A percentile compares a stretch with the other conserved stretches of the same genome.
These are phyloP conservation scores for Pygmarrhopalites habei DNA, from an alignment of 1,140 invertebrate genomes.

Conservation along the genomic window DNA sequence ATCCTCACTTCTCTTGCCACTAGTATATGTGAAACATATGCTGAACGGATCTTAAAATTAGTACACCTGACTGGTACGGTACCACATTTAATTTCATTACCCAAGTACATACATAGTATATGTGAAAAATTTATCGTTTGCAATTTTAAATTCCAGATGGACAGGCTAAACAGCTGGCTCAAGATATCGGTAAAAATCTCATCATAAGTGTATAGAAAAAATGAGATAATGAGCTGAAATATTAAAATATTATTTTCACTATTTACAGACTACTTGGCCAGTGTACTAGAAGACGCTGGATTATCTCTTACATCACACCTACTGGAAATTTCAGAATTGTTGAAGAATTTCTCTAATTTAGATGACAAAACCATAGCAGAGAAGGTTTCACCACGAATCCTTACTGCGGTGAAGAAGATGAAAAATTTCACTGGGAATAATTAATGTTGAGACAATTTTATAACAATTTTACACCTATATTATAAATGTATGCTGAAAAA, in stretches of 20 bases:
- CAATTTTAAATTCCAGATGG: too few relatives aligned
- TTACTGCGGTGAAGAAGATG: constrained; percentile 29
- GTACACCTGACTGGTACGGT: constrained; percentile 21
- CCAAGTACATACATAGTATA: too few relatives aligned
- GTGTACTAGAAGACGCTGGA: constrained; percentile 36
- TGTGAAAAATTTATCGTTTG: too few relatives aligned
- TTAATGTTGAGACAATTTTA: neutral
- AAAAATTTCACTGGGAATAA: constrained; percentile 12
- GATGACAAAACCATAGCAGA: constrained; percentile 21
- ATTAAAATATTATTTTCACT: constrained; percentile 7
- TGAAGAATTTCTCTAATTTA: constrained; percentile 32
- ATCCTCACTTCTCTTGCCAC: constrained; percentile 29
- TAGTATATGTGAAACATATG: constrained; percentile 34
- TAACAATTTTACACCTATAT: too few relatives aligned
- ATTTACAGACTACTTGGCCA: constrained; percentile 31
- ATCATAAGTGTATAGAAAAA: constrained; percentile 4
- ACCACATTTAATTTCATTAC: too few relatives aligned
- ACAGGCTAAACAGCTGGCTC: constrained; percentile 35
- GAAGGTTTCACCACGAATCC: constrained; percentile 21
- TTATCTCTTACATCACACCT: constrained; percentile 25
- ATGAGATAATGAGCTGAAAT: too few relatives aligned
- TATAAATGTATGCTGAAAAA: too few relatives aligned
- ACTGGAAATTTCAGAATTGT: constrained; percentile 23
- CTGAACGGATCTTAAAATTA: constrained; percentile 28
- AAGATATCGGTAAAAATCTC: constrained; percentile 39